Evolutionary conservation across 1,140 invertebrate genomes (phyloP).

Genomic region (Aphelinus certus): DNA sequence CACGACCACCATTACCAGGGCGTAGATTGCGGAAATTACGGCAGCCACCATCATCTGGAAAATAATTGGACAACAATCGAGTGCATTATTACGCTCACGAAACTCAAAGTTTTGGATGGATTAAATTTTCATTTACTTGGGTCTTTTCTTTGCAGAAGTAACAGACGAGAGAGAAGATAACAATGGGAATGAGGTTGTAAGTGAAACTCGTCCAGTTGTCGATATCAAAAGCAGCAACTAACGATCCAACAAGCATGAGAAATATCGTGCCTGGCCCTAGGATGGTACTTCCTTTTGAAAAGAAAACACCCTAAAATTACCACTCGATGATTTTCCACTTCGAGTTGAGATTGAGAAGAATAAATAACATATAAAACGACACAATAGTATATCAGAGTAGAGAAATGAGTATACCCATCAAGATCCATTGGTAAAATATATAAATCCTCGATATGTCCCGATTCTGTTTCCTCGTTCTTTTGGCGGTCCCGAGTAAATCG

Average conservation of each 20-base stretch:
- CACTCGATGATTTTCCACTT: not conserved
- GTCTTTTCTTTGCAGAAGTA: constrained; percentile 77
- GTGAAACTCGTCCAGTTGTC: constrained; percentile 82
- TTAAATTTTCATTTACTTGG: constrained; percentile 67
- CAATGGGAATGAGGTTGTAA: constrained; percentile 81
- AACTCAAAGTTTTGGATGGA: not conserved
- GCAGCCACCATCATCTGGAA: constrained; percentile 77
- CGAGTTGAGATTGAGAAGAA: constrained; percentile 4
- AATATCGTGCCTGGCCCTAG: constrained; percentile 87
- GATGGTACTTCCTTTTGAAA: constrained; percentile 77
- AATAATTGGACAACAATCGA: too few relatives aligned
- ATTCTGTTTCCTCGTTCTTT: constrained; percentile 81
- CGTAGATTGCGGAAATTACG: constrained; percentile 81
- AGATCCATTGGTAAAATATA: constrained; percentile 81
- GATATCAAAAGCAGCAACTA: constrained; percentile 82
- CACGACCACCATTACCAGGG: constrained; percentile 92
- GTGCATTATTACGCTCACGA: too few relatives aligned
- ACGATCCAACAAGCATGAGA: constrained; percentile 90
- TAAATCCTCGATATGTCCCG: constrained; percentile 87
- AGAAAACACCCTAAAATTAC: constrained; percentile 26
- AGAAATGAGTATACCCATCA: constrained; percentile 59
- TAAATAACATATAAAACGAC: constrained; percentile 42
- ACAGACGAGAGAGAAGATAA: constrained; percentile 80
- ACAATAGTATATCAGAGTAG: constrained; percentile 27
- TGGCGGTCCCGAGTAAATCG: constrained; percentile 80